Conservation (phyloP, 2,888 invertebrate genomes). For the Pyrrhia umbra region DNA sequence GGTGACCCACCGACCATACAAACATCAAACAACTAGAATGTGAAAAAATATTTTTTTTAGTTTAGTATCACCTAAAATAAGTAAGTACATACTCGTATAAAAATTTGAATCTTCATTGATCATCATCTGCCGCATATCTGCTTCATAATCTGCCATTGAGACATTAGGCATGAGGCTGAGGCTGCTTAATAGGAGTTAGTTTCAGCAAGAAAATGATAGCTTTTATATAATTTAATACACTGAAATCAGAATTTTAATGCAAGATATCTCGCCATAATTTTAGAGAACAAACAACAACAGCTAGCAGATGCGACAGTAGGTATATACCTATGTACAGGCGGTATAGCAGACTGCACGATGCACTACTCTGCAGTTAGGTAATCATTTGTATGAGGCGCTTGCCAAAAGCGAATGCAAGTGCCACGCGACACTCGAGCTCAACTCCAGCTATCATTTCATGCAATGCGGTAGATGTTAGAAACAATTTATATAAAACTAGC, state of each 20-base stretch:
- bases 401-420: neutral
- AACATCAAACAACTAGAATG: no score
- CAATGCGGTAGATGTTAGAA: neutral
- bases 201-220: neutral
- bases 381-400: neutral
- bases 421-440: neutral
- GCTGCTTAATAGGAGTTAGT: no score
- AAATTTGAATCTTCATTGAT: no score
- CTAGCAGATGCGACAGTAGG: neutral
- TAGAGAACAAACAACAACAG: neutral
- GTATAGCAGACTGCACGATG: neutral
- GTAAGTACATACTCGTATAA: no score
- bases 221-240: neutral
- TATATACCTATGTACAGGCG: no score
- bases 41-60: no score
- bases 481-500: constrained; percentile 1
- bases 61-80: no score
- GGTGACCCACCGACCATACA: no score
- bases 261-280: neutral
- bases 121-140: no score
- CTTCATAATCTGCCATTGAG: no score
- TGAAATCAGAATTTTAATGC: neutral
- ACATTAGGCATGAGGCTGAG: no score
- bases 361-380: neutral
- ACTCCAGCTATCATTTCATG: neutral